Evolutionary conservation across 2,888 invertebrate genomes (phyloP), one percentile per base, ranked within the genome.

Genomic region (Chrysotoxum bicinctum): DNA sequence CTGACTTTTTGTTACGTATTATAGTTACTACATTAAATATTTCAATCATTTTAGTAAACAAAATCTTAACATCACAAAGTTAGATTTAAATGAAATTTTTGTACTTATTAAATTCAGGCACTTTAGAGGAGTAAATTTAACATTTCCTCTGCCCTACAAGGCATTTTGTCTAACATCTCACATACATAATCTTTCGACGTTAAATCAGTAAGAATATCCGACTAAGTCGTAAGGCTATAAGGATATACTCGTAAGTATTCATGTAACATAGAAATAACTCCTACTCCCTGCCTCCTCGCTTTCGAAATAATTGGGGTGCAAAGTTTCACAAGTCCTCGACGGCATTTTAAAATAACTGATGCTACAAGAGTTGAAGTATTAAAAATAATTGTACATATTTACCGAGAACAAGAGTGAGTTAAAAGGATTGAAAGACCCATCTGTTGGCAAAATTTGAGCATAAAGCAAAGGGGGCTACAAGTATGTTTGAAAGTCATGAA

Each of bases 311-410:
- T 58, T 58, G 14, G 35, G 14, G 58, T 58, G 21, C 35, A 58
- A 58, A 58, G 21, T 58, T 32, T 58, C 21, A 58, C 58, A 58
- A 58, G 58, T 19, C 58, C 21, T 58, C 21, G 9, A 56, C 10
- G 14, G 10, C 19, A 58, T 54, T 58, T 58, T 58, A 58, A 58
- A 58, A 58, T 58, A 35, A 58, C 58, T 30, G 35, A 35, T 32
- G 54, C 30, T 21, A 21, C 35, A 8, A 19, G 21, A 58, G 12
- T 58, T 58, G 58, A 58, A 58, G 58, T 37, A 37, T 58, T 8
- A 54, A 54, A 30, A 54, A 54, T 54, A 30, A 54, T 54, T 54
- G 10, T 30, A 54, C 32, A 32, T 54, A 54, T 32, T 30, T 54
- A 19, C 5, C 2, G 5, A 30, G 30, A 30, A 32, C 16, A 54